phyloP scores from a whole-genome alignment of 2,113 vertebrate species.

The Notothenia coriiceps region DNA sequence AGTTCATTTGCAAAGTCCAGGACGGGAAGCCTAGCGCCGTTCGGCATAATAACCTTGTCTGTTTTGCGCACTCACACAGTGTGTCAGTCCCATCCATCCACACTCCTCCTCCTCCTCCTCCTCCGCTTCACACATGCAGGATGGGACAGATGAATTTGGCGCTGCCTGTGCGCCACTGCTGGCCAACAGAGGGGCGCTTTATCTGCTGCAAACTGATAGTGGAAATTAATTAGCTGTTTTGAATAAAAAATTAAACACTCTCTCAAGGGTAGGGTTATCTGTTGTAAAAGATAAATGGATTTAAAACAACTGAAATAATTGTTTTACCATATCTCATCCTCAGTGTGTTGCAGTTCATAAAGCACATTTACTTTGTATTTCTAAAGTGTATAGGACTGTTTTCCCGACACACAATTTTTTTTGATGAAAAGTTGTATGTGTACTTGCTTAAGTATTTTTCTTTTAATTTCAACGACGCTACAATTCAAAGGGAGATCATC shows the following conservation, averaged over 20 bases:
- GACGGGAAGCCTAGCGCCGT: slow-evolving; percentile 30
- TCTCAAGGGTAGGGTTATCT: no score
- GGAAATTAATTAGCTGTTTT: background rate
- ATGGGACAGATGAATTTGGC: slow-evolving; percentile 55
- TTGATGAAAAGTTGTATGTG: no score
- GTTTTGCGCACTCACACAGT: slow-evolving; percentile 13
- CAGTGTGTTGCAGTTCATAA: background rate
- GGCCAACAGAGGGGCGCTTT: slow-evolving; percentile 46
- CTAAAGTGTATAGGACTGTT: background rate
- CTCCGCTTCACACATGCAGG: slow-evolving; percentile 46
- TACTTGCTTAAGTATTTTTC: no score
- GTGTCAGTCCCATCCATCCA: slow-evolving; percentile 54
- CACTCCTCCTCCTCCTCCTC: slow-evolving; percentile 59
- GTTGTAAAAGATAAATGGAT: background rate
- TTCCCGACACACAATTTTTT: background rate
- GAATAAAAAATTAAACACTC: background rate
- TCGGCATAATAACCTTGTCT: slow-evolving; percentile 42
- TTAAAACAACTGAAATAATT: no score
- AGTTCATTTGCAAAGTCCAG: slow-evolving; percentile 29
- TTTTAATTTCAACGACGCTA: no score
- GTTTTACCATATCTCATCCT: background rate
- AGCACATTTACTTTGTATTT: no score
- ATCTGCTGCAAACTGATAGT: slow-evolving; percentile 39
- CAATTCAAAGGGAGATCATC: no score
- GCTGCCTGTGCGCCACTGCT: slow-evolving; percentile 18